Evolutionary conservation across 2,797 vertebrate species (phyloP), one percentile per base, ranked within the genome.

Genomic region (Tapirus indicus): DNA sequence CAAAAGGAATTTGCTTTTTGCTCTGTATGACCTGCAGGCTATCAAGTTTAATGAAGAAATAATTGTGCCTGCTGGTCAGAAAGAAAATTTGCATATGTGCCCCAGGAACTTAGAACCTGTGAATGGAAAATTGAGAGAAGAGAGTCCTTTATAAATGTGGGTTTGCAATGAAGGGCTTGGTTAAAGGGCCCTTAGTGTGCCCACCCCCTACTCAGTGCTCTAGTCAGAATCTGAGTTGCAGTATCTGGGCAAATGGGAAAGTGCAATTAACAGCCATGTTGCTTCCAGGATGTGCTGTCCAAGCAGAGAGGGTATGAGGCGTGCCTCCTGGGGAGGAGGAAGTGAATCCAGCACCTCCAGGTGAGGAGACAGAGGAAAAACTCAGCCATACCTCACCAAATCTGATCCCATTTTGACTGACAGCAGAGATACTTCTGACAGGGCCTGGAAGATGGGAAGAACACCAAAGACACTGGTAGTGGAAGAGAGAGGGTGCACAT

Each of bases 191-290:
- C 20, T 11, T 12, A 4, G 13, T 20, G 5, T 10, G 25, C 18
- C 25, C 21, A n/a, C 6, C 4, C 5, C 12, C 21, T 35, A 5
- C 16, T 62, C 16, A 21, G 10, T 0, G 1, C 2, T 17, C 29
- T 56, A n/a, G 25, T 52, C 1, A 16, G 38, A 29, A 54, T 5
- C 8, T 62, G 44, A 79, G n/a, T 23, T 77, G 17, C 44, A 3
- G 7, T n/a, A 20, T 68, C 32, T n/a, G 29, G 56, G 21, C 12
- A 79, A 38, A 5, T 0, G 4, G 21, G 17, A 13, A 25, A 6
- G 13, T 13, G 0, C 7, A 14, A 47, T 14, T n/a, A n/a, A 16
- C 7, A 54, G 54, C 41, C n/a, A 6, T 6, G 2, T 2, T 29
- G 13, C 7, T 44, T 52, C 18, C 12, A 11, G 49, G 13, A 47